These are phyloP conservation scores for Nephrotoma flavescens DNA, from an alignment of 2,888 invertebrate species.

Conservation along the genomic window DNA sequence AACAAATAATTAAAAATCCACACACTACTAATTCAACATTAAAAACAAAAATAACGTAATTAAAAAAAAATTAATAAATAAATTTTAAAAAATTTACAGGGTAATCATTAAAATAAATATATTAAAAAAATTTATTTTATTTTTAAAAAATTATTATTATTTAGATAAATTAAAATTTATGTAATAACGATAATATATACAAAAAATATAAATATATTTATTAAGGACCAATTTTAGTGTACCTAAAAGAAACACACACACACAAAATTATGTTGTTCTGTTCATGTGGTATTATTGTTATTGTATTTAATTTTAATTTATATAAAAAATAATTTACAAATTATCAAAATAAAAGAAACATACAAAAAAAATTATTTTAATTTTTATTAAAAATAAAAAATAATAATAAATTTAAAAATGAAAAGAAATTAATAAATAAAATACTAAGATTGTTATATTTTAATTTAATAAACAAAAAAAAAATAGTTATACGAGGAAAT, in stretches of 20 bases:
- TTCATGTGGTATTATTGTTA: not conserved
- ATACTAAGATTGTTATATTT: not conserved
- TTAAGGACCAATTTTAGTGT: not conserved
- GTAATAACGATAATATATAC: not conserved
- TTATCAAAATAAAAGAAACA: not conserved
- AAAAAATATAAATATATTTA: not conserved
- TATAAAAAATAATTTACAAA: not conserved
- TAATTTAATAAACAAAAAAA: not conserved
- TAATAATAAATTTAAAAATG: not conserved
- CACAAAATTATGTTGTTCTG: not conserved
- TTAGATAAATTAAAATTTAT: not conserved
- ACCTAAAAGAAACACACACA: not conserved
- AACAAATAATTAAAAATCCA: not conserved
- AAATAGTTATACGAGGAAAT: conserved; percentile 2
- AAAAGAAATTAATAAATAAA: not conserved
- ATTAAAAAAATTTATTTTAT: conserved; percentile 2
- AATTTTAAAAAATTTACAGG: not conserved
- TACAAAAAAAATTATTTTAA: not conserved
- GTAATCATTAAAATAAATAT: conserved; percentile 9
- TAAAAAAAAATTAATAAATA: conserved; percentile 1
- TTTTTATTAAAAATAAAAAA: not conserved
- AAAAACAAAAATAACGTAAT: not conserved
- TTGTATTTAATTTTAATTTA: not conserved
- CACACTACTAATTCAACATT: not conserved
- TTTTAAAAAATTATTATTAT: not conserved